These are phyloP conservation scores for Linepithema humile DNA, from an alignment of 1,140 invertebrate genomes.

Conservation along the genomic window DNA sequence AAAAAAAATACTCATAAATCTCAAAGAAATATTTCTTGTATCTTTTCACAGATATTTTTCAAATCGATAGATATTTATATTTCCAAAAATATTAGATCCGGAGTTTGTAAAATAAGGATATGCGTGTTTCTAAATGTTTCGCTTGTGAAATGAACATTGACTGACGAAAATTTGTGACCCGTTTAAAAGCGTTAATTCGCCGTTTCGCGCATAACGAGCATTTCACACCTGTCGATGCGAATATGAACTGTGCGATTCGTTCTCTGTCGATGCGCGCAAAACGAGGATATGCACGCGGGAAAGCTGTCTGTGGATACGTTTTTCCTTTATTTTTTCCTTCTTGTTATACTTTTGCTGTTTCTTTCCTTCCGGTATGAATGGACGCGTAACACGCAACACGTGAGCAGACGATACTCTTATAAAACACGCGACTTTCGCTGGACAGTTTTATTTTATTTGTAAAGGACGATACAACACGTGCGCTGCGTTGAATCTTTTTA, in stretches of 20 bases:
- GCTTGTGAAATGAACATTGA: not conserved
- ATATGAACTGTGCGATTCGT: not conserved
- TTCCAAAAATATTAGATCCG: not conserved
- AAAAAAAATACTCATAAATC: not conserved
- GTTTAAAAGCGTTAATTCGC: not conserved
- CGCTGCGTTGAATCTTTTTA: slow-evolving; percentile 13
- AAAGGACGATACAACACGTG: not conserved
- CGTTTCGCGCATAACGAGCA: not conserved
- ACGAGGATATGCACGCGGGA: slow-evolving; percentile 1
- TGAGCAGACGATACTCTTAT: slow-evolving; percentile 29
- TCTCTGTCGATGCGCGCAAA: not conserved
- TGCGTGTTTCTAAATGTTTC: not conserved
- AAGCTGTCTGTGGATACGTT: slow-evolving; percentile 11
- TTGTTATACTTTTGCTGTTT: not conserved
- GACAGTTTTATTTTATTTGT: slow-evolving; percentile 17
- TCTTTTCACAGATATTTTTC: not conserved
- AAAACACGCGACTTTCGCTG: slow-evolving; percentile 28
- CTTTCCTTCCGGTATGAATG: not conserved
- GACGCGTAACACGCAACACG: slow-evolving; percentile 11
- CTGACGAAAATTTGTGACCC: not conserved
- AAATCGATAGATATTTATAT: not conserved
- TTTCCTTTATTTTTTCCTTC: not conserved
- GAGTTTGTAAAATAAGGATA: not conserved
- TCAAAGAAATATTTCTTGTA: not conserved
- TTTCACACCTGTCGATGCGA: slow-evolving; percentile 27